Base-by-base conservation (phyloP, 2,888 invertebrate species). In the Microchrysa polita region DNA sequence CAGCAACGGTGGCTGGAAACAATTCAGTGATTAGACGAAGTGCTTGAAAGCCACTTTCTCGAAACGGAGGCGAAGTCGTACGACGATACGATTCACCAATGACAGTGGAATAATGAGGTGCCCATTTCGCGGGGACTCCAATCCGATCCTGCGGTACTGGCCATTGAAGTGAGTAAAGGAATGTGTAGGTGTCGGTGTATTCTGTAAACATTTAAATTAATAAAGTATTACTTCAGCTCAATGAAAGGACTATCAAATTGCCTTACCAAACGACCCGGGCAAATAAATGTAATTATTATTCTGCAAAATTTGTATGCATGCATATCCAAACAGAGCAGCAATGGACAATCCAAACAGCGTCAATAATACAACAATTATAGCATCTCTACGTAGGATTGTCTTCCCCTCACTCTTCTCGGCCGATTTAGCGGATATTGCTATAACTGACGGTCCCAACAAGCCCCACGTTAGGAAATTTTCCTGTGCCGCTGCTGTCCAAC, bases 401-500 rank as follows among this genome's bases (percentile, higher is more conserved):
- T 83, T 83, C 53, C 76, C 77, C 59, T 77, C 79, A 40, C 79
- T 78, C 7, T 78, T 78, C 7, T 78, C 80, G 73, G 81, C 79
- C 1, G 78, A 78, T 16, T 84, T 80, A 53, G 84, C 84, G 34
- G 82, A 81, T 52, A 85, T 82, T 20, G 83, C 80, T 44, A 85
- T 82, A 1, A 84, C 81, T 1, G 85, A 85, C 34, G 83, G 80
- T 0, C 85, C 85, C 23, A 95, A 86, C 9, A 95, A 83, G 1
- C 94, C 94, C 96, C 96, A 95, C 0, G 94, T 94, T 69, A 95
- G 87, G 82, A 96, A 96, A 0, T 91, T 91, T 84, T 96, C 96
- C 81, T 95, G 92, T 18, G 93, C 92, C 0, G 96, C 96, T 0
- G 95, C 93, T 27, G 93, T 88, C 96, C 96, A 96, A 78, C 94